These are phyloP conservation scores for Falco naumanni DNA, from an alignment of 2,797 vertebrate genomes.

Conservation along the genomic window DNA sequence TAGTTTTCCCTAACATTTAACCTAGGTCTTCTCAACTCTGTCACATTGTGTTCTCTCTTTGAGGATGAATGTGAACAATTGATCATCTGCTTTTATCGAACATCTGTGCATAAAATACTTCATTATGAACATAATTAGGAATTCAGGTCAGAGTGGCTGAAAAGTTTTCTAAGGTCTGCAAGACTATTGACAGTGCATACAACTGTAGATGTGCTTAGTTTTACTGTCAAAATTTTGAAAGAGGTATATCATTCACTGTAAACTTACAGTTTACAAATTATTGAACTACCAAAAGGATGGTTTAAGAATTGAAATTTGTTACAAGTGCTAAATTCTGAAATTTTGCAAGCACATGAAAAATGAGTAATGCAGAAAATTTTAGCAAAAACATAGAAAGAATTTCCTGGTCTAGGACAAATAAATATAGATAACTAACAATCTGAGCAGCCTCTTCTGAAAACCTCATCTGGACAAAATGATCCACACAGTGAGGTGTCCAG, in stretches of 20 bases:
- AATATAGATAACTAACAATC: neutral
- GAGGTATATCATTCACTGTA: neutral
- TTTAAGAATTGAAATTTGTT: neutral
- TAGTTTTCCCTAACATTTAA: neutral
- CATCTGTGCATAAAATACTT: neutral
- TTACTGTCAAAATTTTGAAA: neutral
- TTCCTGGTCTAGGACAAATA: neutral
- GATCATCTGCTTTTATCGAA: neutral
- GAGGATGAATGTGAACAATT: neutral
- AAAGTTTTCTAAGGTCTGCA: neutral
- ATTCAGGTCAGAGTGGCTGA: neutral
- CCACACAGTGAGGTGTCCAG: neutral
- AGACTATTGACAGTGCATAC: neutral
- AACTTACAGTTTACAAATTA: neutral
- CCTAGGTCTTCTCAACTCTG: neutral
- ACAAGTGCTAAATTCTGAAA: neutral
- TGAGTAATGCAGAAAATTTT: neutral
- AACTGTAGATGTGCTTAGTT: neutral
- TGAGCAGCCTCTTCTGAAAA: neutral
- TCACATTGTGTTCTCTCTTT: neutral
- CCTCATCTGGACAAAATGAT: neutral
- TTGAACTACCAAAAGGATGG: neutral
- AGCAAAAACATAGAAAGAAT: neutral
- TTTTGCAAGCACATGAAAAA: neutral
- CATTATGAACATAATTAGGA: neutral